Conservation (phyloP, 2,797 vertebrate genomes). For the Protonibea diacanthus region DNA sequence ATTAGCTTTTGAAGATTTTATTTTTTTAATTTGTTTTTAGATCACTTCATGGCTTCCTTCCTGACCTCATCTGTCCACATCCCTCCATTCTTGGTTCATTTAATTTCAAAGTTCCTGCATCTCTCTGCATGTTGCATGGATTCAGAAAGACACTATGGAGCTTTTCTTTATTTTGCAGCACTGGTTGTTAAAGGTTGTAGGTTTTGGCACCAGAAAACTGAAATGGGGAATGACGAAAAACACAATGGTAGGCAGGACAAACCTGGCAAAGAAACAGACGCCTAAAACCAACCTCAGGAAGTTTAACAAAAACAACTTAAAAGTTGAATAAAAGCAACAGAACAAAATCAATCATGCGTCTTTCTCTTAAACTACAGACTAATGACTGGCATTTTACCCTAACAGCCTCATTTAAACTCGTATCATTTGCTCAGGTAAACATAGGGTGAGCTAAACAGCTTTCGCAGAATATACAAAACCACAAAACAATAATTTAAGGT, state of each 20-base stretch:
- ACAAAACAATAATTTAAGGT: neutral
- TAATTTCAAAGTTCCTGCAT: neutral
- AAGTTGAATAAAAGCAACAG: neutral
- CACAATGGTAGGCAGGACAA: neutral
- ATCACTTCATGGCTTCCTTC: neutral
- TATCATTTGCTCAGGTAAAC: constrained; percentile 3
- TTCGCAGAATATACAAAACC: neutral
- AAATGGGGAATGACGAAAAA: constrained; percentile 1
- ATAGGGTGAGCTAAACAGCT: neutral
- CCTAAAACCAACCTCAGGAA: neutral
- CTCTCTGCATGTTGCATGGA: neutral
- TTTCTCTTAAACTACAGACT: neutral
- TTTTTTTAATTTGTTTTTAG: neutral
- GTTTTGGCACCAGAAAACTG: neutral
- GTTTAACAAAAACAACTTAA: neutral
- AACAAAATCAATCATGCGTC: neutral
- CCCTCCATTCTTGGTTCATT: neutral
- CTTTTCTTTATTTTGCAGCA: neutral
- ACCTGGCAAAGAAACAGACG: neutral
- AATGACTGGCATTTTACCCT: neutral
- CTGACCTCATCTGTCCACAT: neutral
- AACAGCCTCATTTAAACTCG: neutral
- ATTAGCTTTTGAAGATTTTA: neutral
- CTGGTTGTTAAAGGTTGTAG: neutral
- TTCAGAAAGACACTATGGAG: neutral